Evolutionary conservation across 2,113 vertebrate genomes (phyloP).

Genomic region (Colossoma macropomum): DNA sequence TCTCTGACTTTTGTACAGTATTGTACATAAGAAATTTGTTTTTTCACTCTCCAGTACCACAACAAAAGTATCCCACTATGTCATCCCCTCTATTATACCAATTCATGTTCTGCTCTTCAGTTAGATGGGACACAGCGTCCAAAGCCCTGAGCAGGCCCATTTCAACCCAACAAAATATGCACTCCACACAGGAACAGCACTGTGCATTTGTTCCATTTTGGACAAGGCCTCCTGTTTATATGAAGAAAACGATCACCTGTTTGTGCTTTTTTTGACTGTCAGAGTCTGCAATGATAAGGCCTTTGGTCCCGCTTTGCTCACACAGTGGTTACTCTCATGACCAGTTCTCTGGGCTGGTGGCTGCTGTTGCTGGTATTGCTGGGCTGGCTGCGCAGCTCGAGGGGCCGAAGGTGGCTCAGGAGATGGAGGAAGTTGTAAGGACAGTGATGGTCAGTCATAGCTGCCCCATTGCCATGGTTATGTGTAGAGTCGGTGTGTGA

Average conservation of each 20-base stretch:
- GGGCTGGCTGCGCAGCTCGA: constrained; percentile 86
- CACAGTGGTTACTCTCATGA: constrained; percentile 99
- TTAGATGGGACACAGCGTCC: neutral
- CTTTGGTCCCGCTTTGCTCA: constrained; percentile 77
- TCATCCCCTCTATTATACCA: neutral
- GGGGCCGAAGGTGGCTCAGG: constrained; percentile 93
- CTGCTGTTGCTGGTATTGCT: constrained; percentile 81
- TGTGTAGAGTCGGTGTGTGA: constrained; percentile 66
- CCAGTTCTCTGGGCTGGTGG: constrained; percentile 85
- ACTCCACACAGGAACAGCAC: neutral
- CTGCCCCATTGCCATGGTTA: constrained; percentile 71
- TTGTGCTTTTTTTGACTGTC: constrained; percentile 30
- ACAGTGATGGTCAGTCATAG: constrained; percentile 93
- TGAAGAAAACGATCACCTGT: neutral
- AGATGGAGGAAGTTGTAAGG: constrained; percentile 97
- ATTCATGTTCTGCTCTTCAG: constrained; percentile 2
- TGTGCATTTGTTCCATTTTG: constrained; percentile 20
- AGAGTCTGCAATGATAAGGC: constrained; percentile 70
- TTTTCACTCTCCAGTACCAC: constrained; percentile 2
- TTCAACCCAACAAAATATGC: constrained; percentile 8
- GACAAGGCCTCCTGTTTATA: neutral
- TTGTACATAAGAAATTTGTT: neutral
- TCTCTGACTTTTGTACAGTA: too few species aligned
- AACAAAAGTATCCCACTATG: neutral
- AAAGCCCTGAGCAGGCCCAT: neutral